A percentile compares a stretch with the other conserved stretches of the same genome.
Evolutionary conservation across 2,888 invertebrate species (phyloP).

Genomic region (Pinctada fucata): DNA sequence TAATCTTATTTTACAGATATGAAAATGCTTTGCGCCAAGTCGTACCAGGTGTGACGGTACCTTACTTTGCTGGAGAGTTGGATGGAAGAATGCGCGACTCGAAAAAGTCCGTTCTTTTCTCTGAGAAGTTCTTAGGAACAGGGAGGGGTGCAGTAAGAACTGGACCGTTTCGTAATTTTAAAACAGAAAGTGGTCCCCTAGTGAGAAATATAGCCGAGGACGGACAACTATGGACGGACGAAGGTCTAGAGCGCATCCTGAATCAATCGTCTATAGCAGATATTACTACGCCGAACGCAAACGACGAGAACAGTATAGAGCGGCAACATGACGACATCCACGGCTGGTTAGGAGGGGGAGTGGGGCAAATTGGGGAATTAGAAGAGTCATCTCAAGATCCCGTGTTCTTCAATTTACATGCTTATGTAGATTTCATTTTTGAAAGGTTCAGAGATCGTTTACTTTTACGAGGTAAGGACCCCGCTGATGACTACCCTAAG

Average conservation of each 20-base stretch:
- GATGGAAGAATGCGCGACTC: constrained; percentile 52
- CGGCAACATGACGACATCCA: constrained; percentile 37
- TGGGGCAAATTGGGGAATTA: constrained; percentile 48
- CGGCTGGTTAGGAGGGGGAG: constrained; percentile 42
- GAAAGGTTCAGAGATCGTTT: constrained; percentile 46
- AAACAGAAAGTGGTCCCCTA: constrained; percentile 52
- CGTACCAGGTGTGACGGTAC: constrained; percentile 55
- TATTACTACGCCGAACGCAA: constrained; percentile 48
- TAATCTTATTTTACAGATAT: constrained; percentile 44
- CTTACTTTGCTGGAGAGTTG: constrained; percentile 65
- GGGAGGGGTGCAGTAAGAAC: constrained; percentile 57
- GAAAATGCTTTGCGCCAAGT: constrained; percentile 62
- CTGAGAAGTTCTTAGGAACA: constrained; percentile 59
- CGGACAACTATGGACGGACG: constrained; percentile 53
- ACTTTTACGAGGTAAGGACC: constrained; percentile 27
- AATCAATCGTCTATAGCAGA: constrained; percentile 46
- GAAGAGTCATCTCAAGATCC: constrained; percentile 58
- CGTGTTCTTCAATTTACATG: constrained; percentile 60
- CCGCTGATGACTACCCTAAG: constrained; percentile 30
- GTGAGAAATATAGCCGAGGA: constrained; percentile 57
- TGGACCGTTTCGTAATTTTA: constrained; percentile 68
- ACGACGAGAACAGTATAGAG: constrained; percentile 45
- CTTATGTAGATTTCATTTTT: constrained; percentile 61
- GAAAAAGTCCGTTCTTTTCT: constrained; percentile 57
- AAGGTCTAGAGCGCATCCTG: constrained; percentile 46